Conservation (phyloP, 2,888 invertebrate genomes). For the Coronaproctus castanopsis region DNA sequence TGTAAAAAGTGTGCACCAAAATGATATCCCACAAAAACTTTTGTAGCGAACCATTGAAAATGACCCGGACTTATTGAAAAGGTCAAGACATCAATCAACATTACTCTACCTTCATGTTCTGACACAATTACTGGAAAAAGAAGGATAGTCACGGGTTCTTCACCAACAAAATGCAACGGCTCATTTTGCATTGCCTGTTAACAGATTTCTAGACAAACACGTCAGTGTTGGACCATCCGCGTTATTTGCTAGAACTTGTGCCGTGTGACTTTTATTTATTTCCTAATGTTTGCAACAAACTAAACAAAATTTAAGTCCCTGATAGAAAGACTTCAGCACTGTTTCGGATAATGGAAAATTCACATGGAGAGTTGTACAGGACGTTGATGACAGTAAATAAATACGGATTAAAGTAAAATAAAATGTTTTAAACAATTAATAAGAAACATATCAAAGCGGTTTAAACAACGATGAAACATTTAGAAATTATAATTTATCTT, state of each 20-base stretch:
- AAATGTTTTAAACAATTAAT: background rate
- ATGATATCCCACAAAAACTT: background rate
- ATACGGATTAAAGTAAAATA: background rate
- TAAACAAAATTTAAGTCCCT: background rate
- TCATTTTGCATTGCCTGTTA: background rate
- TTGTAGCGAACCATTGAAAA: background rate
- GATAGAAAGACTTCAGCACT: background rate
- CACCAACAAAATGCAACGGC: background rate
- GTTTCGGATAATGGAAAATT: background rate
- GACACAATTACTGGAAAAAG: background rate
- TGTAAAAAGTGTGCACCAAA: background rate
- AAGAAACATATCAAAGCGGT: too few relatives aligned
- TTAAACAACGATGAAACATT: too few relatives aligned
- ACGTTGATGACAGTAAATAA: background rate
- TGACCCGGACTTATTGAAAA: background rate
- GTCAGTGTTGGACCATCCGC: background rate
- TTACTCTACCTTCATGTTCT: background rate
- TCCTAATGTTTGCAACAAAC: background rate
- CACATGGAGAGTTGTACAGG: background rate
- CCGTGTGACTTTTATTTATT: background rate
- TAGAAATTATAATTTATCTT: too few relatives aligned
- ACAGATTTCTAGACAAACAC: background rate
- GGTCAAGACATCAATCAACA: background rate
- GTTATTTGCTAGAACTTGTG: background rate
- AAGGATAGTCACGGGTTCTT: background rate